A percentile compares a stretch with the other conserved stretches of the same genome.
phyloP scores from a whole-genome alignment of 2,113 vertebrate genomes.

The Ailuropoda melanoleuca region DNA sequence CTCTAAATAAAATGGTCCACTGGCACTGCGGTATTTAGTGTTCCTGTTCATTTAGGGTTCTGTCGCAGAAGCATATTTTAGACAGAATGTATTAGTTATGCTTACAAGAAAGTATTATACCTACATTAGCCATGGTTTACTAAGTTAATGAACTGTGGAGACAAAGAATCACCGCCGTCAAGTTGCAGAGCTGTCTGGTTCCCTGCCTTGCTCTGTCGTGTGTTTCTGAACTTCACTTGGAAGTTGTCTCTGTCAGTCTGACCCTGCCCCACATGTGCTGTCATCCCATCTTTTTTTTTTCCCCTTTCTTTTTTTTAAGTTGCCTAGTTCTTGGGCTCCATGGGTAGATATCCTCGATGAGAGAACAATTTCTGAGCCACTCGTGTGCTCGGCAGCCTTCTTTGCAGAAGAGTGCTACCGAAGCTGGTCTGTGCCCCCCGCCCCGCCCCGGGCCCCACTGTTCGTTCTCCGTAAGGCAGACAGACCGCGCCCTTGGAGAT shows the following conservation, averaged over 20 bases:
- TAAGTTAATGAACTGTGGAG: constrained; percentile 81
- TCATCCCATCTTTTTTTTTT: constrained; percentile 28
- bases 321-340: constrained; percentile 50
- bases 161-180: constrained; percentile 58
- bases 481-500: background rate
- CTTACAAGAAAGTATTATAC: constrained; percentile 77
- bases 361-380: background rate
- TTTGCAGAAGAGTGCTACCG: background rate
- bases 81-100: constrained; percentile 79
- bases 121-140: constrained; percentile 80
- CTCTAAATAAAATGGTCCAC: constrained; percentile 59
- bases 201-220: background rate
- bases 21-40: constrained; percentile 52
- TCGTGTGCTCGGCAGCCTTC: background rate
- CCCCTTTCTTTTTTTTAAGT: background rate
- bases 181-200: background rate
- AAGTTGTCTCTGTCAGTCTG: constrained; percentile 4
- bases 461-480: background rate
- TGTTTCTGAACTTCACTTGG: constrained; percentile 51
- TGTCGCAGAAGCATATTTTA: constrained; percentile 77
- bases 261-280: background rate
- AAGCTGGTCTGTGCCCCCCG: background rate
- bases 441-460: too few relatives aligned
- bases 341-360: constrained; percentile 26
- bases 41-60: constrained; percentile 73